Evolutionary conservation across 2,113 vertebrate species (phyloP).

Genomic region (Motacilla alba): DNA sequence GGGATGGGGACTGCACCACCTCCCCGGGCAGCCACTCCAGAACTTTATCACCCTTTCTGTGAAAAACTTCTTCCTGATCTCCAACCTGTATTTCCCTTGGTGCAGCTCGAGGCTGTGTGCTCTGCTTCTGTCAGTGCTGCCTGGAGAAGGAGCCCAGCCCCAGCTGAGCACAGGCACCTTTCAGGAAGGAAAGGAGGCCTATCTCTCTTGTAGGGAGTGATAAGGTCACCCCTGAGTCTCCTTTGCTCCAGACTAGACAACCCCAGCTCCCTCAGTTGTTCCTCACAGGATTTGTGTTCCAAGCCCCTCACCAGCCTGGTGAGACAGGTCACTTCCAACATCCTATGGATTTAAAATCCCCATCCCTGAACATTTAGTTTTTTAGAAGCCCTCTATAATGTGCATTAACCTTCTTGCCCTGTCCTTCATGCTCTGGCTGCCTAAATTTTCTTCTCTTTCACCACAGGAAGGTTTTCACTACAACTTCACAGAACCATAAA

Average conservation of each 20-base stretch:
- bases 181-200: no score
- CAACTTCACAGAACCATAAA: not conserved
- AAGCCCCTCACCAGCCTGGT: not conserved
- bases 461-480: not conserved
- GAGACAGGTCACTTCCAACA: not conserved
- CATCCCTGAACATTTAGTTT: not conserved
- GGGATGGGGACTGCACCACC: not conserved
- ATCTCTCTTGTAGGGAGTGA: not conserved
- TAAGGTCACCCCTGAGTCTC: not conserved
- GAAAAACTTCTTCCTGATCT: fast-evolving
- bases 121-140: not conserved
- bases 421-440: not conserved
- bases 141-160: not conserved
- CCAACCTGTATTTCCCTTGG: not conserved
- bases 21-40: not conserved
- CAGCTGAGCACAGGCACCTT: not conserved
- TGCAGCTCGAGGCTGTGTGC: not conserved
- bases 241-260: not conserved
- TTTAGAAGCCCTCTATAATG: not conserved
- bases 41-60: not conserved
- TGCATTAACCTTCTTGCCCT: not conserved
- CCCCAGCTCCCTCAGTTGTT: not conserved
- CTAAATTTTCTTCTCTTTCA: no score
- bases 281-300: not conserved
- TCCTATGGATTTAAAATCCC: fast-evolving